Percentiles rank a stretch among this genome's conserved stretches.
Conservation (phyloP, 2,113 vertebrate species). For the Ailurus styani region DNA sequence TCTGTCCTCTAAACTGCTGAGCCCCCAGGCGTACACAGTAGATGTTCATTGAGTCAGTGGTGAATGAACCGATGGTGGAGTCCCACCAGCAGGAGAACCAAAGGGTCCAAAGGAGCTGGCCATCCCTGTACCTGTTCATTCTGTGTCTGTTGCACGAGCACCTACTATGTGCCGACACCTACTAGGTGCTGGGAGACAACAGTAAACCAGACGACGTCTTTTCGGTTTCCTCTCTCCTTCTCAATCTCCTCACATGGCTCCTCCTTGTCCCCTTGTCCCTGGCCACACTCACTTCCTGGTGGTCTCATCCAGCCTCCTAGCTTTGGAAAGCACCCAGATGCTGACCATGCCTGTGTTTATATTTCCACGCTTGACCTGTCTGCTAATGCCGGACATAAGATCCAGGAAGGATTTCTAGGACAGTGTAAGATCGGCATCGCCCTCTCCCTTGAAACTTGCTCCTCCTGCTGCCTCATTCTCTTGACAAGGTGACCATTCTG, state of each 20-base stretch:
- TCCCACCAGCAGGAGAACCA: no score
- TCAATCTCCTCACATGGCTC: no score
- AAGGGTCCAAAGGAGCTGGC: neutral
- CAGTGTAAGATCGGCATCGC: neutral
- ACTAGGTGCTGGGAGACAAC: neutral
- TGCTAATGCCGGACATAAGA: accelerated
- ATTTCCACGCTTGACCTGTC: no score
- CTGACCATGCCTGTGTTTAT: accelerated
- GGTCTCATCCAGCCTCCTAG: neutral
- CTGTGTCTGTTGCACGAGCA: accelerated
- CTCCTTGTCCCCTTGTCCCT: neutral
- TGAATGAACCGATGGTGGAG: neutral
- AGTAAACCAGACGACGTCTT: accelerated
- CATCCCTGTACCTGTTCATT: accelerated
- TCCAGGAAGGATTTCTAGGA: neutral
- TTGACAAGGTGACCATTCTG: accelerated
- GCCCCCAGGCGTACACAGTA: neutral
- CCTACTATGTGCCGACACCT: neutral
- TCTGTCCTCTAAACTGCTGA: neutral
- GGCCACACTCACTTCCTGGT: neutral
- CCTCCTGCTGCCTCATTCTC: neutral
- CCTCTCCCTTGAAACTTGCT: accelerated
- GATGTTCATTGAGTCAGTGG: neutral
- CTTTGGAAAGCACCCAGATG: no score
- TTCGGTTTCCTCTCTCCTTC: neutral